Base-by-base conservation (phyloP, 1,140 invertebrate genomes). In the Brachionus rubens region DNA sequence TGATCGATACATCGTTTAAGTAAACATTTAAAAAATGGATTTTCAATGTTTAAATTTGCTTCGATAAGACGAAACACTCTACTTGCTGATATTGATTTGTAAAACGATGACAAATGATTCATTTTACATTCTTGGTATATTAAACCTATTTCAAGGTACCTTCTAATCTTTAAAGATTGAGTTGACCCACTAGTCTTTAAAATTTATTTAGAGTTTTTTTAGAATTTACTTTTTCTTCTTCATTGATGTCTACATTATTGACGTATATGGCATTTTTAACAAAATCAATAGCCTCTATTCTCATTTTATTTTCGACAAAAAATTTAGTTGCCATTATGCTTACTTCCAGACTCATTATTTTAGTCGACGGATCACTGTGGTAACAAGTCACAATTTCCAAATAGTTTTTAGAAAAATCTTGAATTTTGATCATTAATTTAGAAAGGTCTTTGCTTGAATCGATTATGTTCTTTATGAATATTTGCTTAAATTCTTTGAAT, bases 91-190 rank as follows among this genome's bases (percentile, higher is more conserved):
- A 72, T 50, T 10, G 19, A 72, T 33, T 50, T 48, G 19, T 50
- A 72, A 54, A 72, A 72, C 16, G 50, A 16, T 2, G 30, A 6
- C n/a, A 28, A 36, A 48, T 54, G 68, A 36, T 16, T 19, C 46
- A 72, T 48, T 0, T 36, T 36, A 14, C 21, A 50, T 30, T 50
- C n/a, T 14, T 72, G 19, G 30, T 72, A 72, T 30, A 72, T 21
- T 26, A 50, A 50, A 36, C 46, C 47, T 19, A 72, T 72, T 26
- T 72, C 68, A 5, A 72, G 30, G 41, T 72, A 72, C 19, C 68
- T 43, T 30, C 68, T 48, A 14, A 70, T 70, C 41, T 70, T 24
- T 1, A 47, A n/a, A n/a, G n/a, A n/a, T n/a, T n/a, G n/a, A n/a
- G n/a, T n/a, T n/a, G n/a, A n/a, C n/a, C n/a, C n/a, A n/a, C n/a